These are phyloP conservation scores for Todus mexicanus DNA, from an alignment of 2,797 vertebrate species.

Conservation along the genomic window DNA sequence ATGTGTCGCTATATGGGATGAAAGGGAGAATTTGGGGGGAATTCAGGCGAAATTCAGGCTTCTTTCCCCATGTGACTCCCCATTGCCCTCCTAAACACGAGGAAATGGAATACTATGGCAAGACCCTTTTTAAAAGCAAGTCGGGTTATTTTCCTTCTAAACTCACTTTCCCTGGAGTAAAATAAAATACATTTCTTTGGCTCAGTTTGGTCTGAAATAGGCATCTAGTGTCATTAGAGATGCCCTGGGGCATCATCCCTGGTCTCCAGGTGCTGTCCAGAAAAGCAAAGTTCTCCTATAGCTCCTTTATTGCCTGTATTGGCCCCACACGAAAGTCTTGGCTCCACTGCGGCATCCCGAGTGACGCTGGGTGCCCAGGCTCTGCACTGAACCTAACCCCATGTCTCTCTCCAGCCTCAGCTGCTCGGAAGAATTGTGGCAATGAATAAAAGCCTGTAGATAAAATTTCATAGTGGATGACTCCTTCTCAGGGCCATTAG, in stretches of 20 bases:
- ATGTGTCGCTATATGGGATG: neutral
- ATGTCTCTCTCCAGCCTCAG: neutral
- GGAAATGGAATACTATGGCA: neutral
- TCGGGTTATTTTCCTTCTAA: neutral
- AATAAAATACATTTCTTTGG: neutral
- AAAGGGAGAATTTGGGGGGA: neutral
- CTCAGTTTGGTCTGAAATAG: neutral
- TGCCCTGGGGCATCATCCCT: neutral
- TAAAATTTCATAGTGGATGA: conserved; percentile 22
- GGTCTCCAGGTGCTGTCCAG: neutral
- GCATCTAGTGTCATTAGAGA: neutral
- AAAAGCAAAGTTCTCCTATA: neutral
- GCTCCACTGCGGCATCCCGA: neutral
- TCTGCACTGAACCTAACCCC: neutral
- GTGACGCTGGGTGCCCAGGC: neutral
- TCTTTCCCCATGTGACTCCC: neutral
- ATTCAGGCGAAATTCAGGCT: neutral
- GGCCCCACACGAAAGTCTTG: neutral
- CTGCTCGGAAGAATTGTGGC: neutral
- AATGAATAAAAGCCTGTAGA: neutral
- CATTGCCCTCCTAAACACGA: neutral
- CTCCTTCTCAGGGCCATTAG: neutral
- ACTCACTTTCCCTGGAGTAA: neutral
- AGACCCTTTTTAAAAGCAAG: neutral
- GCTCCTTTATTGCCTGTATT: neutral